Base-by-base conservation (phyloP, 2,888 invertebrate genomes). In the Eudiplozoon nipponicum region DNA sequence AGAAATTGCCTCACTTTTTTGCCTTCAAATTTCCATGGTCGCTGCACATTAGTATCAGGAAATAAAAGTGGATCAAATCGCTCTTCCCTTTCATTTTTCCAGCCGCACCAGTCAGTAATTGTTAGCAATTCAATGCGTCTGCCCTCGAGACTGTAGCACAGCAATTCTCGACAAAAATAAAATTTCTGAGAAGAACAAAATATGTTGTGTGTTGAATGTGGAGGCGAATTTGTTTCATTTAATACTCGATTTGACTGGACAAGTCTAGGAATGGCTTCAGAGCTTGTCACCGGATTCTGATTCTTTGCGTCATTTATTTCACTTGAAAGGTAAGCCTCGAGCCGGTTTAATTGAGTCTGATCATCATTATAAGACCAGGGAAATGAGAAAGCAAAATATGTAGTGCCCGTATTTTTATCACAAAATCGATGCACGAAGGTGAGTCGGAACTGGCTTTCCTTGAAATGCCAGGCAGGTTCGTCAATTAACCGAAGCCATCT, bases 351-450 rank as follows among this genome's bases (percentile, higher is more conserved):
- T 50, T 69, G 67, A 45, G 69, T 68, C 56, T 74, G 73, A 38
- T 74, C 64, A 50, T 80, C 77, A 0, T 67, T 65, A 53, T 75
- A 78, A 0, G 76, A 71, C 60, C 70, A 78, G 2, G 80, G 80
- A 58, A 73, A 80, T 3, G 77, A 77, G 59, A 80, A 80, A 0
- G 78, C 77, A 61, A 78, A 74, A 59, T 74, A 78, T 4, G 70
- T 70, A 3, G 70, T 68, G 17, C 71, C 69, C 45, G 69, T 51
- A 40, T 48, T 48, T 3, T 49, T 45, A 37, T 54, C 54, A 7
- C 52, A 50, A 40, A 60, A 61, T 69, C 74, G 49, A 71, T 74
- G 40, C 67, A 65, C 15, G 70, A 60, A 57, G 36, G 52, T 51
- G 45, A 61, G 46, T 39, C 52, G 51, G 47, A 57, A 58, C 46